Evolutionary conservation across 2,797 vertebrate genomes (phyloP).

Genomic region (Sphaeramia orbicularis): DNA sequence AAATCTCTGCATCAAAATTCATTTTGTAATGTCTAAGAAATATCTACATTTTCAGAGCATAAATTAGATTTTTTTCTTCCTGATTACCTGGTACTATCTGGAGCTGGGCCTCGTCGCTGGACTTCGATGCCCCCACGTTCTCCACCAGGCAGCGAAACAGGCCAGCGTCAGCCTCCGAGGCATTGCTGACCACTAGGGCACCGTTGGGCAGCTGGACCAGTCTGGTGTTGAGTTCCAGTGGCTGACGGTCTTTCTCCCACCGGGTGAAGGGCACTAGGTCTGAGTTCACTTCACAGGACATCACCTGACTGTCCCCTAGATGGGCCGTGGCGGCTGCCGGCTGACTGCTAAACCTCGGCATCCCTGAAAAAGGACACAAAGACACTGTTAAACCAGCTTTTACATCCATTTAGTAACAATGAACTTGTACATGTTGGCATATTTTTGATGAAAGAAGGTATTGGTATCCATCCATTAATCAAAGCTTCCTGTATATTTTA

Average conservation of each 20-base stretch:
- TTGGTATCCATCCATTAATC: too few relatives aligned
- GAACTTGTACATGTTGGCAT: not conserved
- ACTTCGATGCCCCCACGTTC: constrained; percentile 87
- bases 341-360: constrained; percentile 90
- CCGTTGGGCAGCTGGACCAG: constrained; percentile 87
- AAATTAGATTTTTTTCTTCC: not conserved
- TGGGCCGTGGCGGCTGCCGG: constrained; percentile 83
- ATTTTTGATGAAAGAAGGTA: too few relatives aligned
- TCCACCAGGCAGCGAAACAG: constrained; percentile 93
- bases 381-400: constrained; percentile 4
- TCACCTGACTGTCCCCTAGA: constrained; percentile 85
- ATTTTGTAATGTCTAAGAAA: not conserved
- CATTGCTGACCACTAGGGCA: constrained; percentile 90
- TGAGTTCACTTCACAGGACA: constrained; percentile 90
- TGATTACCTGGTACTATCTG: constrained; percentile 90
- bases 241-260: constrained; percentile 91
- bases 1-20: not conserved
- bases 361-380: constrained; percentile 79
- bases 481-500: too few relatives aligned
- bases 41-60: not conserved
- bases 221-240: constrained; percentile 80
- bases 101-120: constrained; percentile 93
- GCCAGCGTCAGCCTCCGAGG: constrained; percentile 87
- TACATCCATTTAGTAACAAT: not conserved
- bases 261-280: constrained; percentile 90